Evolutionary conservation across 2,888 invertebrate species (phyloP).

Genomic region (Alloplasta piceator): DNA sequence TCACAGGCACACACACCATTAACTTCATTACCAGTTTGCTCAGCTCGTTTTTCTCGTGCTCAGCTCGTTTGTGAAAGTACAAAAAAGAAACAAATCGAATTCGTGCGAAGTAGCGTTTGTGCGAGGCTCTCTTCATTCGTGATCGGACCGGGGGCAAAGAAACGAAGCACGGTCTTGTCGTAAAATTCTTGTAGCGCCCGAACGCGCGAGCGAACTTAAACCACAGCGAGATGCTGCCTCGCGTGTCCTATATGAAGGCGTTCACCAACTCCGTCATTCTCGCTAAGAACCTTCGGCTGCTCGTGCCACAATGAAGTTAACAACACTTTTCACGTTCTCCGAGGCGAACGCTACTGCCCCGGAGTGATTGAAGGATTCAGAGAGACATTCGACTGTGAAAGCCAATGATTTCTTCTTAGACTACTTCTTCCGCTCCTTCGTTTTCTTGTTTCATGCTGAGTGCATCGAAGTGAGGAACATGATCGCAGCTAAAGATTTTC

Average conservation of each 20-base stretch:
- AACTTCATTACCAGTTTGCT: constrained; percentile 52
- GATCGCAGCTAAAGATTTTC: constrained; percentile 27
- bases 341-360: constrained; percentile 64
- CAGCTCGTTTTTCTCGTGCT: constrained; percentile 51
- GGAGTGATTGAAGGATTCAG: constrained; percentile 45
- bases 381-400: constrained; percentile 44
- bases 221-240: constrained; percentile 48
- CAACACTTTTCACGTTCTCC: constrained; percentile 71
- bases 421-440: not conserved
- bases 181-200: constrained; percentile 63
- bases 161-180: constrained; percentile 61
- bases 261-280: constrained; percentile 37
- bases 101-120: constrained; percentile 59
- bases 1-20: constrained; percentile 35
- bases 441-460: not conserved
- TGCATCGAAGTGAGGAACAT: constrained; percentile 17
- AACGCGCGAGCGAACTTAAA: constrained; percentile 14
- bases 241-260: constrained; percentile 14
- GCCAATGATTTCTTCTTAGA: constrained; percentile 28
- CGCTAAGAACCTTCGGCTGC: constrained; percentile 46
- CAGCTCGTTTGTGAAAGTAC: constrained; percentile 54
- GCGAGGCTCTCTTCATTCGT: constrained; percentile 52
- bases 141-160: constrained; percentile 58
- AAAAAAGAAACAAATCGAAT: constrained; percentile 60
- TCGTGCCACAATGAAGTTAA: constrained; percentile 70